phyloP scores from a whole-genome alignment of 2,888 invertebrate species.

The Aphrophora alni region DNA sequence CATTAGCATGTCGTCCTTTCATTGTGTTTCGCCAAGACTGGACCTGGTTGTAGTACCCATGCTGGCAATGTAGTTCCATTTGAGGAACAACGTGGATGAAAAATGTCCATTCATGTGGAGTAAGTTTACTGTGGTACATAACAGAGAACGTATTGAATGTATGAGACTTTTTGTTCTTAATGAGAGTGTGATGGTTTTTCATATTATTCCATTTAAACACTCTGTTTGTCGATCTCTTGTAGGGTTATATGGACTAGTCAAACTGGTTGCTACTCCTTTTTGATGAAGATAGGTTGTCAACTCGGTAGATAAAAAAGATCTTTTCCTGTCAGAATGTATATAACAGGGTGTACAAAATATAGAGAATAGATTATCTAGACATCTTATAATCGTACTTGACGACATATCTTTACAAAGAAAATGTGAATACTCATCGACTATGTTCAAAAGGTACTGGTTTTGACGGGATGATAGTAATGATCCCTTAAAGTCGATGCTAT shows the following conservation, averaged over 20 bases:
- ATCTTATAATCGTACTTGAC: not conserved
- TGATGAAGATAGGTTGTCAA: too few species aligned
- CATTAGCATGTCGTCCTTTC: not conserved
- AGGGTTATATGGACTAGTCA: too few species aligned
- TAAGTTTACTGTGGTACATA: not conserved
- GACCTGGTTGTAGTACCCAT: too few species aligned
- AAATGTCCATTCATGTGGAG: not conserved
- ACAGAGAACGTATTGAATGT: not conserved
- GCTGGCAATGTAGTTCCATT: too few species aligned
- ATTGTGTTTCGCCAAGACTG: not conserved
- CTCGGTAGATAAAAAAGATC: too few species aligned
- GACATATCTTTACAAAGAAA: not conserved
- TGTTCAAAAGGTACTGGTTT: not conserved
- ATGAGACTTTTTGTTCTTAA: not conserved
- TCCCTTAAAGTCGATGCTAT: not conserved
- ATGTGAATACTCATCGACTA: not conserved
- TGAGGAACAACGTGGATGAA: not conserved
- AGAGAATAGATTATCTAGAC: not conserved
- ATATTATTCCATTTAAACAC: not conserved
- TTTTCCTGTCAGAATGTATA: too few species aligned
- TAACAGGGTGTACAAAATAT: not conserved
- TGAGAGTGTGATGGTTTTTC: not conserved
- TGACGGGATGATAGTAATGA: not conserved
- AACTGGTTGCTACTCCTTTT: too few species aligned
- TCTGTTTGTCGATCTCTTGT: too few species aligned